phyloP scores from a whole-genome alignment of 2,888 invertebrate species.

The Acrobasis repandana region DNA sequence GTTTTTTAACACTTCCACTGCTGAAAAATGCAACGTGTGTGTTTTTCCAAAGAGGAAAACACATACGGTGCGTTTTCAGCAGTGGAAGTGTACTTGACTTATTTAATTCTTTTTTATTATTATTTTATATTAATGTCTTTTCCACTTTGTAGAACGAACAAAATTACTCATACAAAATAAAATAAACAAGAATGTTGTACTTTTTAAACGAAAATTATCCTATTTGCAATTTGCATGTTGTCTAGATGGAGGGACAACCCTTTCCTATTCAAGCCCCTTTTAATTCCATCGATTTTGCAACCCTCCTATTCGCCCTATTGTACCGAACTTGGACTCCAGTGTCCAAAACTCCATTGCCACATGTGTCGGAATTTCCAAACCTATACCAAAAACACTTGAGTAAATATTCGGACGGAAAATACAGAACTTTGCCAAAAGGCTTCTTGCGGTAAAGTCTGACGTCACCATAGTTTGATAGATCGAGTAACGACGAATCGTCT shows the following conservation, averaged over 20 bases:
- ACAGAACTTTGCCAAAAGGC: background rate
- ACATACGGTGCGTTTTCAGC: no score
- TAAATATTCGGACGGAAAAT: background rate
- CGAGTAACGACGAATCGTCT: background rate
- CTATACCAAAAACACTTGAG: background rate
- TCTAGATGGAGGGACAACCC: background rate
- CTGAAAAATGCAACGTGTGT: no score
- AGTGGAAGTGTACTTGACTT: no score
- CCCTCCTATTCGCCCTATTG: constrained; percentile 15
- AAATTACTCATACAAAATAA: no score
- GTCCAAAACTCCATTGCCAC: background rate
- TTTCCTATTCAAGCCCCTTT: constrained; percentile 14
- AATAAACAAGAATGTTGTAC: no score
- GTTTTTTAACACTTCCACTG: no score
- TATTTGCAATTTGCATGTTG: background rate
- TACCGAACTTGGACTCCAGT: constrained; percentile 3
- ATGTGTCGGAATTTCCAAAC: background rate
- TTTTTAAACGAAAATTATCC: no score
- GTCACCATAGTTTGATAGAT: background rate
- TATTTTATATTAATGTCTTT: no score
- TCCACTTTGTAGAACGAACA: no score
- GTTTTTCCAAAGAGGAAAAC: no score
- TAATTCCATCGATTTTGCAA: constrained; percentile 21
- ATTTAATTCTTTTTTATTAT: no score
- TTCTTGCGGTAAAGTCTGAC: background rate